Evolutionary conservation across 2,888 invertebrate species (phyloP), one percentile per base, ranked within the genome.

Genomic region (Metacarcinus magister): DNA sequence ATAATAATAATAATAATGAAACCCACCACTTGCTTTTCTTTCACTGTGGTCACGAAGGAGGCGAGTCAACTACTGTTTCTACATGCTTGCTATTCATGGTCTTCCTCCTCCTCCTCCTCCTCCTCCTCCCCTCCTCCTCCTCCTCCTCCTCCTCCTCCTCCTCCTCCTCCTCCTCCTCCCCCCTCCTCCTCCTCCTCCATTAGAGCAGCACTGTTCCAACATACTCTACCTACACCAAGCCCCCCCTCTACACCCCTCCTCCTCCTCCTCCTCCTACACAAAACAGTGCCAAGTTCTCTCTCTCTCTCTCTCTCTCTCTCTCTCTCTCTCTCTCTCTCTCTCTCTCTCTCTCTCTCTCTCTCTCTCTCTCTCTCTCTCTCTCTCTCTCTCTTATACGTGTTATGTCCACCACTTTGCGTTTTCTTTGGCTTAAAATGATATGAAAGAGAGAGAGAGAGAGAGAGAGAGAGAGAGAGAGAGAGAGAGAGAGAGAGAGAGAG

Each of bases 301-400:
- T 67, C 67, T 67, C 67, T 67, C 67, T 67, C 67, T 67, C 67
- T 67, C 67, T 67, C 97, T 67, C 67, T 67, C 67, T 67, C 67
- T 67, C 67, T 67, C 67, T 67, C 67, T 67, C 67, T 54, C 54
- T 97, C 98, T 97, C 96, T 97, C 95, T 97, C 97, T 48, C 97
- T 89, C 89, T 89, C 89, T 89, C 89, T 89, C 43, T 39, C 89
- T 89, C 43, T 43, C 89, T 89, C 89, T 97, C 96, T 97, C 97
- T 96, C 92, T 97, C 97, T 60, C 97, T 97, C 2, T 97, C 97
- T 93, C 97, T 97, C 19, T 97, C 97, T 96, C 48, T 48, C 48
- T 48, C 48, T 48, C 48, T n/a, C n/a, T n/a, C n/a, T n/a, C n/a
- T n/a, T n/a, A n/a, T n/a, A 23, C 67, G 67, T 67, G 0, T 67